Conservation (phyloP, 2,113 vertebrate species). For the Phrynosoma blainvillii region DNA sequence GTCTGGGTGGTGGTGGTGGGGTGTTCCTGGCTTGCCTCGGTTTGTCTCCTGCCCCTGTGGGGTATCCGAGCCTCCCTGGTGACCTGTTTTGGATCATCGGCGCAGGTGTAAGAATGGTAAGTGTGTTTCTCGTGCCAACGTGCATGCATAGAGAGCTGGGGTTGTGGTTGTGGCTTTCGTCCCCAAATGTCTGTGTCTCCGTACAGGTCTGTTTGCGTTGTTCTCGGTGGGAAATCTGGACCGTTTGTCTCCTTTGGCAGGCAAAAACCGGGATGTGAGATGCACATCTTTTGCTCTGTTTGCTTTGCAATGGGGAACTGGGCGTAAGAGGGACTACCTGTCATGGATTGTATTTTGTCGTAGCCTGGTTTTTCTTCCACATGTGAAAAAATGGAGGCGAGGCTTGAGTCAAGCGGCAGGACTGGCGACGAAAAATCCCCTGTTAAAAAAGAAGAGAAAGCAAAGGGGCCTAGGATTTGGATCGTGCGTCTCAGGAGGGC, state of each 20-base stretch:
- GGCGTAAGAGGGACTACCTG: background rate
- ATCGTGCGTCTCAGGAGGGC: background rate
- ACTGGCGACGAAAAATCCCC: background rate
- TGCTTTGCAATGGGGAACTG: background rate
- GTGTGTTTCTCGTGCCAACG: background rate
- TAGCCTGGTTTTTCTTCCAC: background rate
- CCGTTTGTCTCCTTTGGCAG: too few species aligned
- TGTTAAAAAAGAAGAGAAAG: background rate
- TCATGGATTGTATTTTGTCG: background rate
- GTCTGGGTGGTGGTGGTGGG: fast-evolving
- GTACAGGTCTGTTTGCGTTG: background rate
- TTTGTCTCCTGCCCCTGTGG: background rate
- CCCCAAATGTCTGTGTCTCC: background rate
- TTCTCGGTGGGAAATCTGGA: too few species aligned
- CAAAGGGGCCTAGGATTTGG: background rate
- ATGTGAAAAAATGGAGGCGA: background rate
- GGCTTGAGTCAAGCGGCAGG: background rate
- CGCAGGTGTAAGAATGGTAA: constrained; percentile 12
- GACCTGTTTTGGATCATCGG: background rate
- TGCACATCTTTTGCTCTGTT: background rate
- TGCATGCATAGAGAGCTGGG: background rate
- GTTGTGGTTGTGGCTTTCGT: background rate
- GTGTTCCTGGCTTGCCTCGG: too few species aligned
- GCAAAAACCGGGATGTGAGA: too few species aligned
- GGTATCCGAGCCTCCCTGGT: background rate